A percentile compares a stretch with the other conserved stretches of the same genome.
These are phyloP conservation scores for Griposia aprilina DNA, from an alignment of 2,888 invertebrate species.

Conservation along the genomic window DNA sequence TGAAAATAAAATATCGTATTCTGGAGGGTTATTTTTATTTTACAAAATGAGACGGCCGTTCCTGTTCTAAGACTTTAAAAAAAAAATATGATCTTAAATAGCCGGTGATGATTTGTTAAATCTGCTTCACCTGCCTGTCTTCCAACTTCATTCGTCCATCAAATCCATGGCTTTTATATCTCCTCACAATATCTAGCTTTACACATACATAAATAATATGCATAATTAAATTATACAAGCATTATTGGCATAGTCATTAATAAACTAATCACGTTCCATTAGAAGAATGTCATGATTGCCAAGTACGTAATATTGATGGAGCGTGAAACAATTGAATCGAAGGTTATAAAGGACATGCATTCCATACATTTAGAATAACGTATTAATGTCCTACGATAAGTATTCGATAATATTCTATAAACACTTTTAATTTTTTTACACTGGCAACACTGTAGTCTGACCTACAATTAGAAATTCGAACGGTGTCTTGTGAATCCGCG, in stretches of 20 bases:
- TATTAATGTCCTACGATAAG: background rate
- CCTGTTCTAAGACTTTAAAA: background rate
- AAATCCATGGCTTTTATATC: background rate
- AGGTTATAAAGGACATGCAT: constrained; percentile 29
- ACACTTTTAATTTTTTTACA: background rate
- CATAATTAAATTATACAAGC: background rate
- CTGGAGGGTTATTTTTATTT: background rate
- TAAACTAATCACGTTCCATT: constrained; percentile 41
- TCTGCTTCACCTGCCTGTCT: background rate
- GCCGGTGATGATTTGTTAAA: background rate
- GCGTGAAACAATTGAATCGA: constrained; percentile 30
- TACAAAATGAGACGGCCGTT: background rate
- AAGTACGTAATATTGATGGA: constrained; percentile 8
- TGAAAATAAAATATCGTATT: constrained; percentile 11
- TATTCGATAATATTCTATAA: background rate
- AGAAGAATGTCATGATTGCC: constrained; percentile 43
- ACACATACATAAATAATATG: background rate
- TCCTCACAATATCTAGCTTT: background rate
- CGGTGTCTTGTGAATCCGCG: background rate
- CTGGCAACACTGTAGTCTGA: constrained; percentile 6
- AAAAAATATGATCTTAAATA: background rate
- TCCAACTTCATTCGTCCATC: background rate
- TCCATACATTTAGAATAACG: background rate
- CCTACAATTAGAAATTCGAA: constrained; percentile 18
- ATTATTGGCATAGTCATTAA: background rate